These are phyloP conservation scores for Nephrotoma guestfalica DNA, from an alignment of 2,888 invertebrate genomes.

Conservation along the genomic window DNA sequence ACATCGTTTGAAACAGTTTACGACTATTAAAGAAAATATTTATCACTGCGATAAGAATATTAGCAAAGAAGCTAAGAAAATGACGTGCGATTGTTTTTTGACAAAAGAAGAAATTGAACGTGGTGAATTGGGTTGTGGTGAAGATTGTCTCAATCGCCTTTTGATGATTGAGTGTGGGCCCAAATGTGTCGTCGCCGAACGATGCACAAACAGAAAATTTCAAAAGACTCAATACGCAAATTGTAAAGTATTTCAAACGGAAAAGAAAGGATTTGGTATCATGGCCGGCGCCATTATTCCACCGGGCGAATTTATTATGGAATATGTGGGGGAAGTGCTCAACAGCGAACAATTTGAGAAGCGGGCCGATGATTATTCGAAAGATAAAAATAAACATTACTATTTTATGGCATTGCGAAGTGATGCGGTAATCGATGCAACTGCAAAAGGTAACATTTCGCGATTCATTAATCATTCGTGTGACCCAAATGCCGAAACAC, in stretches of 20 bases:
- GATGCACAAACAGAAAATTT: constrained; percentile 90
- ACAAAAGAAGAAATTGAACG: constrained; percentile 74
- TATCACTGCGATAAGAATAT: constrained; percentile 72
- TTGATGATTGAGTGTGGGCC: constrained; percentile 97
- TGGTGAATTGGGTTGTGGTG: constrained; percentile 81
- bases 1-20: constrained; percentile 52
- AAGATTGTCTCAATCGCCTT: constrained; percentile 90
- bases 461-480: constrained; percentile 98
- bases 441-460: constrained; percentile 87
- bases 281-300: constrained; percentile 33
- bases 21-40: constrained; percentile 69
- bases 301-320: constrained; percentile 83
- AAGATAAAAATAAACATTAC: constrained; percentile 81
- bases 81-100: constrained; percentile 91
- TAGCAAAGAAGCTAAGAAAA: constrained; percentile 81
- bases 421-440: constrained; percentile 93
- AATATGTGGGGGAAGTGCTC: constrained; percentile 96
- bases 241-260: constrained; percentile 78
- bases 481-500: constrained; percentile 96
- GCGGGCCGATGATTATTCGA: constrained; percentile 76
- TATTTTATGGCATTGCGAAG: constrained; percentile 96
- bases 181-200: constrained; percentile 74
- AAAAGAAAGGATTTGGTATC: constrained; percentile 91
- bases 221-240: constrained; percentile 74
- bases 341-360: constrained; percentile 80